Conservation (phyloP, 2,797 vertebrate species). For the Streptopelia turtur region DNA sequence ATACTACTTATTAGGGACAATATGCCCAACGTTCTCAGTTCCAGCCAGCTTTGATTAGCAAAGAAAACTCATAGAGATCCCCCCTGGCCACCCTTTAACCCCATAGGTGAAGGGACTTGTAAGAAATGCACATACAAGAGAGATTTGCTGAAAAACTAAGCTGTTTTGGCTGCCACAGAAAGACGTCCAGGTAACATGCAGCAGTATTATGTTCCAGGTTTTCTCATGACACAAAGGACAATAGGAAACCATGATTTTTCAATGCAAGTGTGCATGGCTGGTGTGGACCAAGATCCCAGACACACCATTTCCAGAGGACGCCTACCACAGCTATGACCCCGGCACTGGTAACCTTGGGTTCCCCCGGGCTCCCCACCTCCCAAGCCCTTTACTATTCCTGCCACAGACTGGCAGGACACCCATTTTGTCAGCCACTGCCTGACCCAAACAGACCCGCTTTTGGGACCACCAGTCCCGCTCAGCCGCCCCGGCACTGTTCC, state of each 20-base stretch:
- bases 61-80: neutral
- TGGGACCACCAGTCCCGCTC: neutral
- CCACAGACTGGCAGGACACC: neutral
- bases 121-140: neutral
- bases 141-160: neutral
- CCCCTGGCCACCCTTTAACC: neutral
- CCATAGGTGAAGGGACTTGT: neutral
- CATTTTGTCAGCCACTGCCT: neutral
- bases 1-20: neutral
- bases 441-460: neutral
- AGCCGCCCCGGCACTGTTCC: neutral
- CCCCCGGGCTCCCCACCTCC: neutral
- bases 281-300: neutral
- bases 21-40: neutral
- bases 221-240: neutral
- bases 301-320: neutral
- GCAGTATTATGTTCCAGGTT: fast-evolving
- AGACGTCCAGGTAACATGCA: neutral
- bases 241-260: neutral
- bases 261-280: neutral
- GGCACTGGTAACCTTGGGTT: neutral
- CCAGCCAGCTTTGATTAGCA: neutral
- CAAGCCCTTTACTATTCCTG: neutral
- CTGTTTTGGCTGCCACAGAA: neutral
- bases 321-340: neutral